Conservation (phyloP, 2,113 vertebrate genomes). For the Emydocephalus ijimae region DNA sequence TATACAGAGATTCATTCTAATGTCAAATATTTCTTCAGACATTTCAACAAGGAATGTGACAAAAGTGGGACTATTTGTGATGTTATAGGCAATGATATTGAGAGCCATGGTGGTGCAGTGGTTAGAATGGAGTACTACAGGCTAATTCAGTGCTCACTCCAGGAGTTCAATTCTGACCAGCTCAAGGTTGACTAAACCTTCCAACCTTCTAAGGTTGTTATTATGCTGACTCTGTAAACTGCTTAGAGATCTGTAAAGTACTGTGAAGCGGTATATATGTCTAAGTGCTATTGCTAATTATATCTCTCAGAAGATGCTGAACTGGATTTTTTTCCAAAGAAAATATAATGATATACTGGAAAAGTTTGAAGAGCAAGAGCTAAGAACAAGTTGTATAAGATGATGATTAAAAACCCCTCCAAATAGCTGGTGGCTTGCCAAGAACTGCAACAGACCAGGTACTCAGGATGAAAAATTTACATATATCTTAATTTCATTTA, state of each 20-base stretch:
- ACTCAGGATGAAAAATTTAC: neutral
- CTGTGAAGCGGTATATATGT: too few relatives aligned
- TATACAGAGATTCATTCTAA: neutral
- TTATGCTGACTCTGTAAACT: too few relatives aligned
- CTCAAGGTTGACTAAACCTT: too few relatives aligned
- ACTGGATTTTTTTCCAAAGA: neutral
- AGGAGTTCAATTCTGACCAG: too few relatives aligned
- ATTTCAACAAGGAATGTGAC: neutral
- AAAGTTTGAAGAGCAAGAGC: neutral
- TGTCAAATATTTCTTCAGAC: neutral
- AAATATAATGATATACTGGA: neutral
- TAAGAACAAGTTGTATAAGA: neutral
- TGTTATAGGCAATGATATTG: neutral
- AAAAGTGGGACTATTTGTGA: neutral
- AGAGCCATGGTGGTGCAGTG: too few relatives aligned
- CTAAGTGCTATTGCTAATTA: neutral
- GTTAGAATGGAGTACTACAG: too few relatives aligned
- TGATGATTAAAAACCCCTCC: neutral
- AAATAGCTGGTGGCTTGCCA: neutral
- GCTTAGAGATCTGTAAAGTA: too few relatives aligned
- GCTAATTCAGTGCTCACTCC: too few relatives aligned
- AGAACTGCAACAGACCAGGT: neutral
- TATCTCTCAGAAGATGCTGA: neutral
- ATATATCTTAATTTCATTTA: neutral
- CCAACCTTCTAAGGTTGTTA: too few relatives aligned